Evolutionary conservation across 2,113 vertebrate genomes (phyloP), one percentile per base, ranked within the genome.

Genomic region (Cacatua alba): DNA sequence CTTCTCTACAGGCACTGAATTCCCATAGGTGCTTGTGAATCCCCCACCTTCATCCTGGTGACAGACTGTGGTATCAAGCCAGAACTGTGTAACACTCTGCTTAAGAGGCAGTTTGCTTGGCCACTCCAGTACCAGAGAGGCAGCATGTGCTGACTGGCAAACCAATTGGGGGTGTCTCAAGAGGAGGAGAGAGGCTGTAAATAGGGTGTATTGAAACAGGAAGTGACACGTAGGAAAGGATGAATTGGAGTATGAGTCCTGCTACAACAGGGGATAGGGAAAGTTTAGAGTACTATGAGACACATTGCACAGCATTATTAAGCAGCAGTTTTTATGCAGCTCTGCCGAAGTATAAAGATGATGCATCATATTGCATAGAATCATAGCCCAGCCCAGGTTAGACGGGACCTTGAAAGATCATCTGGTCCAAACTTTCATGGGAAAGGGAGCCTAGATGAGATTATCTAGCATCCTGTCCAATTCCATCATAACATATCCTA

Each of bases 401-500:
- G 53, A 83, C 48, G 20, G 9, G 29, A 62, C 51, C 44, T n/a
- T 2, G 2, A n/a, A 75, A 79, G 25, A 63, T 44, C 70, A 76
- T 11, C 39, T 65, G 24, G 33, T 57, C 29, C 31, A 80, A 2
- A 3, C 13, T 75, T 70, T 53, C 11, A 57, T 7, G 13, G 46
- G 20, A 74, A 93, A 35, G n/a, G n/a, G 5, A 75, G 9, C 21
- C 55, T 81, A 49, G 39, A 74, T 57, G n/a, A 88, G 44, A 57
- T 48, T 41, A 44, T 52, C 59, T 49, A 52, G 14, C 44, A 62
- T 12, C 10, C 24, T 43, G 43, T 24, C 17, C 65, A 68, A 2
- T 0, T 51, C n/a, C 37, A 78, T 28, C 31, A 29, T 26, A n/a
- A 43, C 1, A 1, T 33, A 44, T 3, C 5, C 29, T 19, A 23